A percentile compares a stretch with the other conserved stretches of the same genome.
Conservation (phyloP, 2,797 vertebrate genomes). For the Gymnothorax javanicus region DNA sequence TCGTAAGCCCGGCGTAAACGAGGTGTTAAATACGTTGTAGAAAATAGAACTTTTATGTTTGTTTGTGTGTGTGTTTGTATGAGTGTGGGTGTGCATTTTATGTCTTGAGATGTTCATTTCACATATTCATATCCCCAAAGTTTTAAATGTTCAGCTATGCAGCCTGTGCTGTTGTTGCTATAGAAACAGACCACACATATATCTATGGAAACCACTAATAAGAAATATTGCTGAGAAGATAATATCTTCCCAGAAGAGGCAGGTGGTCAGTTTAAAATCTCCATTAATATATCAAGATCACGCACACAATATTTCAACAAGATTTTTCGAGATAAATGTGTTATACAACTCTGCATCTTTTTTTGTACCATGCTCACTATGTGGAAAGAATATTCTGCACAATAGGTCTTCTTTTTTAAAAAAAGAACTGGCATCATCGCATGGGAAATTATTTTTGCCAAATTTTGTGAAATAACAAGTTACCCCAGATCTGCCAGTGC, state of each 20-base stretch:
- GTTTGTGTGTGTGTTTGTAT: neutral
- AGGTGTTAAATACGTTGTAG: too few relatives aligned
- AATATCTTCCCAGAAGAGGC: neutral
- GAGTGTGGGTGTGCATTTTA: neutral
- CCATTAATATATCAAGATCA: neutral
- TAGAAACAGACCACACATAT: constrained; percentile 4
- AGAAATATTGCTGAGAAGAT: neutral
- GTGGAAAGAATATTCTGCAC: too few relatives aligned
- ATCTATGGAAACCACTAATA: neutral
- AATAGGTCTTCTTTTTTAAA: too few relatives aligned
- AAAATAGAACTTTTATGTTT: neutral
- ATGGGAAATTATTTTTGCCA: too few relatives aligned
- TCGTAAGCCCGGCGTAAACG: too few relatives aligned
- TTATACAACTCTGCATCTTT: too few relatives aligned
- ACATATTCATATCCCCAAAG: neutral
- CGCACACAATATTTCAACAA: neutral
- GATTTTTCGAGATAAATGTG: too few relatives aligned
- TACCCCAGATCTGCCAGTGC: too few relatives aligned
- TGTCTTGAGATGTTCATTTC: neutral
- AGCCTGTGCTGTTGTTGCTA: neutral
- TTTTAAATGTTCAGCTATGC: neutral
- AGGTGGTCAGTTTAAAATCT: neutral
- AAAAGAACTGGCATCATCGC: too few relatives aligned
- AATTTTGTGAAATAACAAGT: too few relatives aligned
- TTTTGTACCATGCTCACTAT: too few relatives aligned